Conservation (phyloP, 2,888 invertebrate species). For the Acleris literana region DNA sequence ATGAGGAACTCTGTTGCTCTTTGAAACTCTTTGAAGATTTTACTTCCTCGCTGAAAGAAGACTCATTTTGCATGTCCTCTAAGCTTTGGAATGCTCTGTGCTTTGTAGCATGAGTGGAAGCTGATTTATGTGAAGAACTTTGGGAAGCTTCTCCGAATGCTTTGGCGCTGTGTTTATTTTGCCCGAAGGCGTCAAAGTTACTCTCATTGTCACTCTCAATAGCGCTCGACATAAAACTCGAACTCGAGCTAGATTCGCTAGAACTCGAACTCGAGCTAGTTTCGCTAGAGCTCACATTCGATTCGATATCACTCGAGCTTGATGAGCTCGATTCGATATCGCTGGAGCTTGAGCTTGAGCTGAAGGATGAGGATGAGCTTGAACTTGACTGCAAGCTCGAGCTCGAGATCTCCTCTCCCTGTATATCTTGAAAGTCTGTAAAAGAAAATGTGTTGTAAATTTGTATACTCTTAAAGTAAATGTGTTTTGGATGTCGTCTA, state of each 20-base stretch:
- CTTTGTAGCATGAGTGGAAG: not conserved
- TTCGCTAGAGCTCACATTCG: not conserved
- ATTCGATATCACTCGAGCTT: not conserved
- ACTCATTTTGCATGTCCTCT: too few species aligned
- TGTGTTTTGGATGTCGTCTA: too few species aligned
- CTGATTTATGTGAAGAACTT: too few species aligned
- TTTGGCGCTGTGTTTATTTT: too few species aligned
- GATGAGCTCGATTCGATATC: not conserved
- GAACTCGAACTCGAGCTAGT: not conserved
- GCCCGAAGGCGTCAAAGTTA: too few species aligned
- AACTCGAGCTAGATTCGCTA: not conserved
- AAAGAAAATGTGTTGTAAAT: not conserved
- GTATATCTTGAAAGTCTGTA: too few species aligned
- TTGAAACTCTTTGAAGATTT: not conserved
- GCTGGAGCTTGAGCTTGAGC: constrained; percentile 4
- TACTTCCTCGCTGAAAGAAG: too few species aligned
- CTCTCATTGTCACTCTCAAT: not conserved
- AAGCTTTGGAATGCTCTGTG: not conserved
- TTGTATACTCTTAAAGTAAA: not conserved
- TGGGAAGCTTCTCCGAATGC: not conserved
- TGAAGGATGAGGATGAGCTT: not conserved
- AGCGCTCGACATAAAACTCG: not conserved
- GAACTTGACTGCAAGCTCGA: not conserved
- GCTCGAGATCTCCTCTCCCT: not conserved
- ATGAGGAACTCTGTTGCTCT: not conserved